Evolutionary conservation across 2,113 vertebrate species (phyloP).

Genomic region (Forbesichthys papilliferus): DNA sequence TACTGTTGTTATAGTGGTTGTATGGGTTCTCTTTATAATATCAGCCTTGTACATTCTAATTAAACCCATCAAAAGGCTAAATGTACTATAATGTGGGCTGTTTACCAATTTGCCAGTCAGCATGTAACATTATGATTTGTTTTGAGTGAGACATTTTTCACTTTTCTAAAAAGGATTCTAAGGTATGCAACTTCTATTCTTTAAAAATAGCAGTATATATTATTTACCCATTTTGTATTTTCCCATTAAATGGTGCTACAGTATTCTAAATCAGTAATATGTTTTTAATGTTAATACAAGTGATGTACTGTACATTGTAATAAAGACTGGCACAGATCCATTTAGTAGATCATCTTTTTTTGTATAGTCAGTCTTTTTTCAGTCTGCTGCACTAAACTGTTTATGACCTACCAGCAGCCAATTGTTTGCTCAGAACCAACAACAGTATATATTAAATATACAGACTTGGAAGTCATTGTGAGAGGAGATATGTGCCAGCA

Average conservation of each 20-base stretch:
- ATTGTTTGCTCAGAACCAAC: conserved; percentile 6
- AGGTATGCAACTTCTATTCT: conserved; percentile 66
- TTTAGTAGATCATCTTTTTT: conserved; percentile 62
- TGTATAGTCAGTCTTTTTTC: not conserved
- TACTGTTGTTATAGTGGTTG: no score
- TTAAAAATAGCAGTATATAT: conserved; percentile 22
- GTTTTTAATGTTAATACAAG: conserved; percentile 61
- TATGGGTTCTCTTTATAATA: no score
- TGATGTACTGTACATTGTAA: conserved; percentile 72
- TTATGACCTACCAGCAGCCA: not conserved
- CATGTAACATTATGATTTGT: not conserved
- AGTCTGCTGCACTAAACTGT: conserved; percentile 6
- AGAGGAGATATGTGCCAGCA: conserved; percentile 21
- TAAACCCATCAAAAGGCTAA: no score
- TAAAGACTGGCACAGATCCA: conserved; percentile 73
- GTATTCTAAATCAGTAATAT: conserved; percentile 49
- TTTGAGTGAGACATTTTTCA: conserved; percentile 20
- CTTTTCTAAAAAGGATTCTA: conserved; percentile 26
- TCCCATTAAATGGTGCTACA: conserved; percentile 70
- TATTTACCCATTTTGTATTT: conserved; percentile 2
- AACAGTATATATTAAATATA: conserved; percentile 26
- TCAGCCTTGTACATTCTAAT: no score
- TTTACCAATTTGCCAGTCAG: not conserved
- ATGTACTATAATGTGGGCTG: conserved; percentile 5
- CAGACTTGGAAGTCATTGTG: conserved; percentile 21